Base-by-base conservation (phyloP, 2,113 vertebrate species). In the Saccopteryx leptura region DNA sequence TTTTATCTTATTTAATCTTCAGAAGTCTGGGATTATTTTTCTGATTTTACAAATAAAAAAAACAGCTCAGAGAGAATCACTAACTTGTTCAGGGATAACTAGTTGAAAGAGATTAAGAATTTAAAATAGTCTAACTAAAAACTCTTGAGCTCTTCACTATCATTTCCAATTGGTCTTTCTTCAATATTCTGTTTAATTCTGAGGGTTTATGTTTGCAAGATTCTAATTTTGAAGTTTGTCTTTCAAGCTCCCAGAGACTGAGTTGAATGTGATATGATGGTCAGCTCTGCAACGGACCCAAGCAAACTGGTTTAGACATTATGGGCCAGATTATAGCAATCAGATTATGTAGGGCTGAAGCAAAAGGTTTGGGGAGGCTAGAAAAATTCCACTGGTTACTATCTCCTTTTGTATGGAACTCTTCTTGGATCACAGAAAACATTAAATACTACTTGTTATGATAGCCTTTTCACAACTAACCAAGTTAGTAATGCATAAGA, bases 21-120 rank as follows among this genome's bases (percentile, higher is more conserved):
- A 65, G 71, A 33, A 81, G 18, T n/a, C 54, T 89, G 19, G 31
- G 54, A 74, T 95, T 93, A 48, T 72, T 95, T 88, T 91, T 60
- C 46, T 6, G 1, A 61, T 78, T 91, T 84, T 68, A 68, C 11
- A 88, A 23, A 79, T 79, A n/a, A 74, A 46, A 78, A 78, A 93
- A 91, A 81, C 21, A 92, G 48, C 72, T 79, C 33, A 74, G 23
- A 86, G 50, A 93, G 63, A 88, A 24, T 61, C 56, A 84, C 18
- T 84, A 78, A 74, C 24, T 74, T 74, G 11, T 24, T 83, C 19
- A 91, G 88, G 9, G 5, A 81, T 76, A 88, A 61, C 86, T 4
- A 90, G 63, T 54, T 50, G 48, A 33, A 92, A 94, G 21, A 90
- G 1, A 24, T 15, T 74, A 92, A 92, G 50, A 58, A 80, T 87